A percentile compares a stretch with the other conserved stretches of the same genome.
Evolutionary conservation across 2,888 invertebrate genomes (phyloP).

Genomic region (Caenorhabditis virilis): DNA sequence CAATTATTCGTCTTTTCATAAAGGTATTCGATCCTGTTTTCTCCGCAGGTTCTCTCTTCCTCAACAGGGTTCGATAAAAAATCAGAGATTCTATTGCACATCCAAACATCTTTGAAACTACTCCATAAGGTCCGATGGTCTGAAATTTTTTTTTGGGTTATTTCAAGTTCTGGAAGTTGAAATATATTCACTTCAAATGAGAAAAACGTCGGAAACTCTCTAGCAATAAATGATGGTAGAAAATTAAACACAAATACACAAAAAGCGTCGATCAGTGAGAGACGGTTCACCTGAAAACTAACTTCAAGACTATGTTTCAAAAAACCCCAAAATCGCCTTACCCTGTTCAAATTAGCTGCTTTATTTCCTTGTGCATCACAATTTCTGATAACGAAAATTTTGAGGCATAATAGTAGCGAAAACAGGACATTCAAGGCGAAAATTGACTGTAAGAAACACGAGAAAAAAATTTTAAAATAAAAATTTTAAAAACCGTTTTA

Average conservation of each 20-base stretch:
- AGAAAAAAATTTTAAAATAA: not conserved
- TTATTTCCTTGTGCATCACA: too few species aligned
- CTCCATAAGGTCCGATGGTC: conserved; percentile 21
- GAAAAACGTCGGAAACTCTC: conserved; percentile 1
- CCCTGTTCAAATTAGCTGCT: too few species aligned
- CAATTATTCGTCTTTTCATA: too few species aligned
- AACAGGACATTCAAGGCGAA: conserved; percentile 9
- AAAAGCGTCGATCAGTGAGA: conserved; percentile 13
- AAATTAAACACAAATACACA: conserved; percentile 14
- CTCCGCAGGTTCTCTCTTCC: not conserved
- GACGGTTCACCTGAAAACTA: conserved; percentile 12
- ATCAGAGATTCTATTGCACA: conserved; percentile 16
- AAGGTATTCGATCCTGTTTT: too few species aligned
- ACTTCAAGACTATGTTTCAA: not conserved
- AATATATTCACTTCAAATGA: too few species aligned
- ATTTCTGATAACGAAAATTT: too few species aligned
- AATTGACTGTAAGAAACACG: conserved; percentile 8
- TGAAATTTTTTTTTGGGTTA: too few species aligned
- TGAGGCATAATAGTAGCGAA: conserved; percentile 7
- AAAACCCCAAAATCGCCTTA: not conserved
- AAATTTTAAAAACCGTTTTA: conserved; percentile 13
- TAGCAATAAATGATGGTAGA: conserved; percentile 7
- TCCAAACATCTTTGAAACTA: conserved; percentile 10
- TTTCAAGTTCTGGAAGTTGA: too few species aligned
- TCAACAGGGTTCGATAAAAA: conserved; percentile 1